Conservation (phyloP, 2,113 vertebrate genomes). For the Eleginops maclovinus region DNA sequence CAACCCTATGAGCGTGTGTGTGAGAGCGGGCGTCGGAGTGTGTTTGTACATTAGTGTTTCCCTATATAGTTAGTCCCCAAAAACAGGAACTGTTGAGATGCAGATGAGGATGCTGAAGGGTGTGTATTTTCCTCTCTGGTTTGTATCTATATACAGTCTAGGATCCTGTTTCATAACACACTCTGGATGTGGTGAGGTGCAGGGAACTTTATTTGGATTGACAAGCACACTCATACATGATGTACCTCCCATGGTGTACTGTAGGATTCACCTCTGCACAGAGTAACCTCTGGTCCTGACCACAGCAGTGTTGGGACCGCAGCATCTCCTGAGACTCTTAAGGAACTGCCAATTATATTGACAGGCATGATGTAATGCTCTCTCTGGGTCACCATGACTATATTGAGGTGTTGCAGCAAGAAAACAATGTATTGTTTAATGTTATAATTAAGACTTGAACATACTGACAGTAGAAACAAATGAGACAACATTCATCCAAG, state of each 20-base stretch:
- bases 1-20: not conserved
- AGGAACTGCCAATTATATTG: slow-evolving; percentile 41
- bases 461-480: slow-evolving; percentile 12
- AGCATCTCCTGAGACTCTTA: slow-evolving; percentile 39
- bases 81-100: slow-evolving; percentile 84
- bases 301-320: slow-evolving; percentile 36
- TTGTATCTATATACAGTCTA: slow-evolving; percentile 67
- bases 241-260: slow-evolving; percentile 18
- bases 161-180: slow-evolving; percentile 75
- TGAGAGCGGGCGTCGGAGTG: not conserved
- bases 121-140: slow-evolving; percentile 67
- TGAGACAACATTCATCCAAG: slow-evolving; percentile 11
- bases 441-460: not conserved
- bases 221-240: slow-evolving; percentile 20
- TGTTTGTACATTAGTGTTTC: slow-evolving; percentile 66
- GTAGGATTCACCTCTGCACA: slow-evolving; percentile 50
- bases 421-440: not conserved
- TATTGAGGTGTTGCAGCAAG: slow-evolving; percentile 28
- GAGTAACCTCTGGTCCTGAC: slow-evolving; percentile 45
- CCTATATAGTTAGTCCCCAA: slow-evolving; percentile 76
- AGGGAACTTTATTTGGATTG: slow-evolving; percentile 29
- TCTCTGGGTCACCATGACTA: slow-evolving; percentile 20
- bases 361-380: slow-evolving; percentile 49
- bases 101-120: slow-evolving; percentile 81
- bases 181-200: slow-evolving; percentile 29